Evolutionary conservation across 2,888 invertebrate genomes (phyloP).

Genomic region (Rotaria socialis): DNA sequence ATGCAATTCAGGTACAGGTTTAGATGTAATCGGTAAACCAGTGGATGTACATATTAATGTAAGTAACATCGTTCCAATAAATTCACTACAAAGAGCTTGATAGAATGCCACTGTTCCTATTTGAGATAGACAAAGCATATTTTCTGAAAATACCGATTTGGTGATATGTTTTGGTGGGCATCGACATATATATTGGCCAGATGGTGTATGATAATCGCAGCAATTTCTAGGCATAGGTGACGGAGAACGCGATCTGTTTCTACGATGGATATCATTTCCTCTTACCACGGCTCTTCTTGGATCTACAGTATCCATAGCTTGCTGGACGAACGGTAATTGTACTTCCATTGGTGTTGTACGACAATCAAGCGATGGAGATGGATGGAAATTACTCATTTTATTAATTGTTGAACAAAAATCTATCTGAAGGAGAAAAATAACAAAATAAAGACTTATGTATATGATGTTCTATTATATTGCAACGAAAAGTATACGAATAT

Average conservation of each 20-base stretch:
- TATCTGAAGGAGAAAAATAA: neutral
- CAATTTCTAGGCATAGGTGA: neutral
- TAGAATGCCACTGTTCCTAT: conserved; percentile 39
- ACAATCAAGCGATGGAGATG: neutral
- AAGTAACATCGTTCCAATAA: conserved; percentile 40
- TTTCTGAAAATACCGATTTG: neutral
- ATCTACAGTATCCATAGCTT: neutral
- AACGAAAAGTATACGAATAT: too few species aligned
- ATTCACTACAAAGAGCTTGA: conserved; percentile 44
- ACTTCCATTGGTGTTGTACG: neutral
- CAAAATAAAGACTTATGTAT: too few species aligned
- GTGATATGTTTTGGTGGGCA: neutral
- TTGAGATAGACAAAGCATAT: conserved; percentile 28
- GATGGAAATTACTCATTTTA: neutral
- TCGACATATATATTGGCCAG: neutral
- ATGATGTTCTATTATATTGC: too few species aligned
- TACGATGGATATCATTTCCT: too few species aligned
- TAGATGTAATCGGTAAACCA: conserved; percentile 36
- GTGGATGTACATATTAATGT: conserved; percentile 41
- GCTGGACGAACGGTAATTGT: neutral
- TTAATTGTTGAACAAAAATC: neutral
- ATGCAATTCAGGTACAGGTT: conserved; percentile 37
- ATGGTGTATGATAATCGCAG: neutral
- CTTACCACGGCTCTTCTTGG: neutral
- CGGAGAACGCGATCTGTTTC: neutral